These are phyloP conservation scores for Armadillidium nasatum DNA, from an alignment of 1,140 invertebrate species.

Conservation along the genomic window DNA sequence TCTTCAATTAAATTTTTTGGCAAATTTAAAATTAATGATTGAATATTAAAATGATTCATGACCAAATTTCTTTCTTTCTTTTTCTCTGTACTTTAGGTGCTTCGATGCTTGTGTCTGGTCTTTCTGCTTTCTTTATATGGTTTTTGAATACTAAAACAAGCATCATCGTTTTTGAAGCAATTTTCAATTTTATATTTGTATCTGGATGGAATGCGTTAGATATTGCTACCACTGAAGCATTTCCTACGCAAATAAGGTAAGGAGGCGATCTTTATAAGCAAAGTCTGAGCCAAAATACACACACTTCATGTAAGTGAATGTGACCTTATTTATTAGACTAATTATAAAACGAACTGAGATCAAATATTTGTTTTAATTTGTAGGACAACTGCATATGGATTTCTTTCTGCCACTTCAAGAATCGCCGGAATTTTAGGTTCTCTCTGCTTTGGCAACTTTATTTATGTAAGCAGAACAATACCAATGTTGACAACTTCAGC, in stretches of 20 bases:
- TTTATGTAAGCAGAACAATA: slow-evolving; percentile 51
- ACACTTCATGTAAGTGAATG: background rate
- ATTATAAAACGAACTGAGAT: background rate
- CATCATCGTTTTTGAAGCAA: slow-evolving; percentile 49
- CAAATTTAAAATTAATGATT: background rate
- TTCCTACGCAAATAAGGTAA: slow-evolving; percentile 55
- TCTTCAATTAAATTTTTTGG: no score
- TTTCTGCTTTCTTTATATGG: slow-evolving; percentile 54
- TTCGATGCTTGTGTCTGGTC: slow-evolving; percentile 52
- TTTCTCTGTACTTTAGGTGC: slow-evolving; percentile 47
- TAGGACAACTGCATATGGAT: slow-evolving; percentile 54
- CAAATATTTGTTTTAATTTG: slow-evolving; percentile 35
- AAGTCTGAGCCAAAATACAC: background rate
- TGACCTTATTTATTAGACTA: background rate
- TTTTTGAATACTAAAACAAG: slow-evolving; percentile 49
- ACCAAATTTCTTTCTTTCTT: background rate
- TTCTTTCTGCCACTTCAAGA: slow-evolving; percentile 50
- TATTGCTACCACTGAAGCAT: slow-evolving; percentile 53
- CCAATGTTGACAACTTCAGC: slow-evolving; percentile 53
- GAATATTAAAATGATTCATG: background rate
- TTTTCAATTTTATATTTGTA: slow-evolving; percentile 54
- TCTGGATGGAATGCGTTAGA: slow-evolving; percentile 55
- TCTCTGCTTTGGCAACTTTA: slow-evolving; percentile 51
- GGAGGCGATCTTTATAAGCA: background rate
- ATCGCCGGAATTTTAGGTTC: slow-evolving; percentile 54